Evolutionary conservation across 2,888 invertebrate genomes (phyloP).

Genomic region (Dromius quadrimaculatus): DNA sequence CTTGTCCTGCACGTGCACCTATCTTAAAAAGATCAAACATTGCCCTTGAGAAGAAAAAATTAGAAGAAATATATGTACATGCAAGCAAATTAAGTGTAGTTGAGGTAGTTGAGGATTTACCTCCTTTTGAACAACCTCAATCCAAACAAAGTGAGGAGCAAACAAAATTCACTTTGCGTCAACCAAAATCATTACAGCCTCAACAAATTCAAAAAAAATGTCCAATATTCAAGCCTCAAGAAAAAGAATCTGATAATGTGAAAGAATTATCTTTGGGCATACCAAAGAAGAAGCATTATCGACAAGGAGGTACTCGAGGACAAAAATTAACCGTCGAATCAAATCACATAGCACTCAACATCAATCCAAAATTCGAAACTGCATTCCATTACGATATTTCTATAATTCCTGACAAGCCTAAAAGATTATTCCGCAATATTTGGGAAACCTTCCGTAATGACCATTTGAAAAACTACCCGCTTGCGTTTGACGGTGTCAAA

Average conservation of each 20-base stretch:
- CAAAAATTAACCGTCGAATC: slow-evolving; percentile 68
- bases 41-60: too few relatives aligned
- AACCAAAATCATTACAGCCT: background rate
- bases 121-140: too few relatives aligned
- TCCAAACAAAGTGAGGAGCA: too few relatives aligned
- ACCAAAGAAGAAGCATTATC: slow-evolving; percentile 53
- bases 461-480: slow-evolving; percentile 60
- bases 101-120: too few relatives aligned
- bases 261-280: background rate
- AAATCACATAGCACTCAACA: slow-evolving; percentile 75
- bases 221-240: too few relatives aligned
- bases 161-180: too few relatives aligned
- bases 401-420: slow-evolving; percentile 78
- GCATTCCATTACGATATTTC: slow-evolving; percentile 86
- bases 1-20: too few relatives aligned
- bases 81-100: too few relatives aligned
- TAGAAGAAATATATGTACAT: too few relatives aligned
- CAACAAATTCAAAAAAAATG: too few relatives aligned
- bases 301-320: slow-evolving; percentile 64
- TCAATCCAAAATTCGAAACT: slow-evolving; percentile 66
- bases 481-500: slow-evolving; percentile 79
- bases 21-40: too few relatives aligned
- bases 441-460: slow-evolving; percentile 60
- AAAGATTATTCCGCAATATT: slow-evolving; percentile 70
- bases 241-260: background rate